A percentile compares a stretch with the other conserved stretches of the same genome.
Evolutionary conservation across 1,140 invertebrate genomes (phyloP).

Genomic region (Drosophila ohnishii): DNA sequence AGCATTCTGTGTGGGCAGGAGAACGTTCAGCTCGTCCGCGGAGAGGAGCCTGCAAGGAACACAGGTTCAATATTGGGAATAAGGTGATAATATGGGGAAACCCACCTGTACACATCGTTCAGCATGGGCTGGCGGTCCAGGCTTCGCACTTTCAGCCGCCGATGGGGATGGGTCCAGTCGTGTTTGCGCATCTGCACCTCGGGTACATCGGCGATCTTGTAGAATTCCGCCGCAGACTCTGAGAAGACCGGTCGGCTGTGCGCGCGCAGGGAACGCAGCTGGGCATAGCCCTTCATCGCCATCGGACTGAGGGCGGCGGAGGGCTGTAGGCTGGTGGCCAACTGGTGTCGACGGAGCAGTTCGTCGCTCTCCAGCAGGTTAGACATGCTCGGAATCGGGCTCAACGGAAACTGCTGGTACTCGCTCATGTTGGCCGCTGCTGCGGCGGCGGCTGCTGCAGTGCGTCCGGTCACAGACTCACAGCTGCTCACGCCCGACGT

Average conservation of each 20-base stretch:
- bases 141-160: constrained; percentile 71
- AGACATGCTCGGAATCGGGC: constrained; percentile 91
- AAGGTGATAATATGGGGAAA: background rate
- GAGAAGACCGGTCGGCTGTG: constrained; percentile 85
- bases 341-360: constrained; percentile 67
- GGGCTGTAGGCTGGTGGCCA: constrained; percentile 54
- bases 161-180: constrained; percentile 66
- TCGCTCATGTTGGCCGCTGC: constrained; percentile 84
- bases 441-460: constrained; percentile 60
- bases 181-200: constrained; percentile 62
- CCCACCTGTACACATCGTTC: constrained; percentile 65
- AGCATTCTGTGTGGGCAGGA: constrained; percentile 61
- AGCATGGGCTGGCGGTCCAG: constrained; percentile 69
- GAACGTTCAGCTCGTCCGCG: constrained; percentile 66
- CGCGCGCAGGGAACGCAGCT: constrained; percentile 89
- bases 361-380: constrained; percentile 84
- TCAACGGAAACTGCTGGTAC: constrained; percentile 87
- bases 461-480: constrained; percentile 86
- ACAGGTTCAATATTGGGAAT: background rate
- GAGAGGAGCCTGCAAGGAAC: constrained; percentile 51
- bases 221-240: constrained; percentile 71
- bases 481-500: constrained; percentile 91
- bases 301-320: constrained; percentile 85
- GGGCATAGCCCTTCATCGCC: constrained; percentile 92
- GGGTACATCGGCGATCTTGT: constrained; percentile 63